Evolutionary conservation across 92 coral and sea anemone genomes (phyloP), one percentile per base, ranked within the genome.

Genomic region (Metridium senile): DNA sequence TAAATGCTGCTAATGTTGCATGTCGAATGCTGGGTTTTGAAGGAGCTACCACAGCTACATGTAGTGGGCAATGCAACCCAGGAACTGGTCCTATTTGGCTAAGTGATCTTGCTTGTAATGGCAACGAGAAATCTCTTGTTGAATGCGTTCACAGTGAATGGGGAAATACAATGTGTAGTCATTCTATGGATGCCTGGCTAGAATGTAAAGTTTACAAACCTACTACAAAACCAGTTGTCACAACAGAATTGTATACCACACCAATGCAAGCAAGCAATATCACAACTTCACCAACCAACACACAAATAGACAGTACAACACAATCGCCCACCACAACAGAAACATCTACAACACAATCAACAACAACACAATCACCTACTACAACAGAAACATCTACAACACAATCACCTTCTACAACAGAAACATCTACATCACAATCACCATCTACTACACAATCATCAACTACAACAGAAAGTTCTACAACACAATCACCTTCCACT

Each of bases 11-110:
- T 30, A 45, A 57, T 1, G 96, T 90, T 22, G 83, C 82, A 0
- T 90, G 96, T 72, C 83, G 89, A 27, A 83, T 83, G 92, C 47
- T 90, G 58, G 96, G 96, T 0, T 88, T 70, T 59, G 1, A 76
- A 18, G 89, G 92, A 3, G 96, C 89, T 1, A 66, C 65, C 35
- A 34, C 64, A 28, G 83, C 90, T 10, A 34, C 45, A 23, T 74
- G 87, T 56, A 78, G 76, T 26, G 67, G 82, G 11, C 18, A 66
- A 17, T 84, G 77, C 26, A 78, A 57, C 10, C 73, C 58, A 53
- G 97, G 97, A 0, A 80, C 67, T 64, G 90, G 89, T 2, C 84
- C 92, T 0, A 69, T 87, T 1, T 80, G 89, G 89, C 59, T 87
- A 49, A 85, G 87, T 71, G 64, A 77, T 18, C 75, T 84, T 9